Evolutionary conservation across 2,113 vertebrate genomes (phyloP).

Genomic region (Callipepla squamata): DNA sequence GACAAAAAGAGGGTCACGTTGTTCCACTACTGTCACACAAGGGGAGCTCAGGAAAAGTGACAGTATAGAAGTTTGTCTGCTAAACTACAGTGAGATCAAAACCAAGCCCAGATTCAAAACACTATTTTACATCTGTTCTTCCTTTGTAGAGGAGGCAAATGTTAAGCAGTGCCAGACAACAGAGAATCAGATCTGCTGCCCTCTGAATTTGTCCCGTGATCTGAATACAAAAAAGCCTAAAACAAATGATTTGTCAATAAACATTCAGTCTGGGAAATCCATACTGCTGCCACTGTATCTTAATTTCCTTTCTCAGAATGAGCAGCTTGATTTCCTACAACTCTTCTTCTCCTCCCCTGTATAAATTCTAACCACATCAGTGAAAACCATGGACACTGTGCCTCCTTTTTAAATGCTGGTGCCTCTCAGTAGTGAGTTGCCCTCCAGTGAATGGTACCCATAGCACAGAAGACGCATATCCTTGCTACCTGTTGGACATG

Average conservation of each 20-base stretch:
- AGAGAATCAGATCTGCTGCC: not conserved
- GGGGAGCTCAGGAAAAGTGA: not conserved
- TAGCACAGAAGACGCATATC: not conserved
- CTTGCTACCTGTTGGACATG: not conserved
- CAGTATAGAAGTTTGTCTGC: not conserved
- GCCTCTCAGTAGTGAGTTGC: not conserved
- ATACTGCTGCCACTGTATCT: not conserved
- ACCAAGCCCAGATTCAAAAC: not conserved
- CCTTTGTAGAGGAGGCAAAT: conserved; percentile 13
- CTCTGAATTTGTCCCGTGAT: not conserved
- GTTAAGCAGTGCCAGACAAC: not conserved
- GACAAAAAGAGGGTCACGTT: not conserved
- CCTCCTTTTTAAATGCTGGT: fast-evolving
- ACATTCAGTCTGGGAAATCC: not conserved
- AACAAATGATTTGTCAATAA: not conserved
- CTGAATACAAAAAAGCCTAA: not conserved
- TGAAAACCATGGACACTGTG: not conserved
- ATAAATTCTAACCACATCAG: not conserved
- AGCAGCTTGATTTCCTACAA: not conserved
- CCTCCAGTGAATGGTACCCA: not conserved
- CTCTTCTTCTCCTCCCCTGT: not conserved
- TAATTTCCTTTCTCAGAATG: not conserved
- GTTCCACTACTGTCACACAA: fast-evolving
- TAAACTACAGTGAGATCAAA: not conserved
- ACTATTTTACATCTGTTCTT: not conserved